Base-by-base conservation (phyloP, 2,888 invertebrate genomes). In the Lordiphosa andalusiaca region DNA sequence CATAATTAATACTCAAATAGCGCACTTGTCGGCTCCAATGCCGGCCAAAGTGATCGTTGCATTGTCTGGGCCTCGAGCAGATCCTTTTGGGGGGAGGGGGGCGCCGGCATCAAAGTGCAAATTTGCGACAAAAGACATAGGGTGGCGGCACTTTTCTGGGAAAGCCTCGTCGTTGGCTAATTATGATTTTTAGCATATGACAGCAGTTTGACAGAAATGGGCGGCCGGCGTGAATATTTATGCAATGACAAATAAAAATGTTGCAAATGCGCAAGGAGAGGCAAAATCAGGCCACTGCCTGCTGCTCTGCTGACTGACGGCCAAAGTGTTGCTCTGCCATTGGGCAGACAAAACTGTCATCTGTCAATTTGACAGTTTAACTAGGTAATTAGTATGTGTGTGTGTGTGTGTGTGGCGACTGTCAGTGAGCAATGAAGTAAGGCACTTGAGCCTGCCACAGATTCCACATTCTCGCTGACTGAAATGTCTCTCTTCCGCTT, bases 1-100 rank as follows among this genome's bases (percentile, higher is more conserved):
- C 87, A 86, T 88, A 88, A 88, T 88, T 88, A 88, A 88, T 88
- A 87, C 87, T 84, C 87, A 86, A 88, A 88, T 87, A 77, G 71
- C 19, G 19, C 19, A 19, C 19, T 19, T 19, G 19, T 19, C 19
- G 19, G 19, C 19, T 19, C 19, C 19, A 19, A 19, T 3, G 19
- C 3, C 78, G 6, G 59, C 71, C 81, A 73, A 84, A 19, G 30
- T 6, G 23, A 25, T 19, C 6, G 16, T 4, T 30, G 38, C 53
- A 66, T 52, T 60, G 50, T 48, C 67, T 54, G 49, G 56, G 19
- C 19, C 25, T 6, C 1, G 25, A 1, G 6, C 13, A 10, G 30
- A 13, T 38, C 21, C 47, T 12, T 36, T 3, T n/a, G n/a, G n/a
- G n/a, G n/a, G n/a, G n/a, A n/a, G n/a, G n/a, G 46, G 30, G 35